Evolutionary conservation across 2,797 vertebrate species (phyloP).

Genomic region (Distichodus sexfasciatus): DNA sequence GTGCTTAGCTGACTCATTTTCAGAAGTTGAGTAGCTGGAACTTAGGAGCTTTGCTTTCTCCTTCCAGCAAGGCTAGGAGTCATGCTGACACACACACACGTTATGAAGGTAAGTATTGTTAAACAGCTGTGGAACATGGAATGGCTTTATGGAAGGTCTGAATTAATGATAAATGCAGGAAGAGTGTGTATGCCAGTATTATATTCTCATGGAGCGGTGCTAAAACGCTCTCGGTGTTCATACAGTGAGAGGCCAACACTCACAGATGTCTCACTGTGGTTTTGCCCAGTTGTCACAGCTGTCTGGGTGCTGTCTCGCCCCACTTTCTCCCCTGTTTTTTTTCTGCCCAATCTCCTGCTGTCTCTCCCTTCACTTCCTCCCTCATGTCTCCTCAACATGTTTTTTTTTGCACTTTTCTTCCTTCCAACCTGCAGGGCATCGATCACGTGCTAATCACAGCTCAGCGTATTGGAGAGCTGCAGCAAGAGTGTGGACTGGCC

Average conservation of each 20-base stretch:
- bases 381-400: background rate
- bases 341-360: background rate
- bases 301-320: constrained; percentile 6
- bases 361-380: background rate
- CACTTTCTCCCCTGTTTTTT: background rate
- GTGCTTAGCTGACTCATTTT: background rate
- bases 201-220: background rate
- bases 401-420: background rate
- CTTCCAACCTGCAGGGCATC: constrained; percentile 69
- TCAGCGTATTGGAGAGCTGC: constrained; percentile 81
- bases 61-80: constrained; percentile 45
- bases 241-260: background rate
- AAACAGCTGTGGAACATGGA: constrained; percentile 54
- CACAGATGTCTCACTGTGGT: constrained; percentile 27
- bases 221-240: constrained; percentile 1
- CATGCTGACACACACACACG: constrained; percentile 37
- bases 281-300: background rate
- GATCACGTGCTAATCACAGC: constrained; percentile 79
- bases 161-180: constrained; percentile 63
- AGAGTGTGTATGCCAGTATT: background rate
- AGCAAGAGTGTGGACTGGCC: constrained; percentile 81
- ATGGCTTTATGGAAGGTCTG: constrained; percentile 61
- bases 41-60: constrained; percentile 38
- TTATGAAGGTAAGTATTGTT: constrained; percentile 25
- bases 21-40: constrained; percentile 22